phyloP scores from a whole-genome alignment of 2,888 invertebrate genomes.

The Urechis unicinctus region DNA sequence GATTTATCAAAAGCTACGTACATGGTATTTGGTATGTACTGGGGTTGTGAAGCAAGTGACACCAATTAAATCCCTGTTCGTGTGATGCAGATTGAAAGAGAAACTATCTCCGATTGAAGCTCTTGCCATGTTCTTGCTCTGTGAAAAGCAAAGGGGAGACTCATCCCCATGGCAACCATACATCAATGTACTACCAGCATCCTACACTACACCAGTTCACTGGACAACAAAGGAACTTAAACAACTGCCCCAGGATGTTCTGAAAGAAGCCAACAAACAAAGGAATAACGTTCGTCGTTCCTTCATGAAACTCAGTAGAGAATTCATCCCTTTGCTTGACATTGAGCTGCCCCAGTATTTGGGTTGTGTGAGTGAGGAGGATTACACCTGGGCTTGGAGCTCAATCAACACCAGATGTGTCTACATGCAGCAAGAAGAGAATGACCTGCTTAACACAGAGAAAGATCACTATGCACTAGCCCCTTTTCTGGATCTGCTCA shows the following conservation, averaged over 20 bases:
- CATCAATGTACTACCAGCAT: background rate
- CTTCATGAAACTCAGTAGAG: background rate
- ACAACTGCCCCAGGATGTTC: background rate
- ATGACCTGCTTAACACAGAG: constrained; percentile 44
- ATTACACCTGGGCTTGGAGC: background rate
- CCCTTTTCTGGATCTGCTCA: constrained; percentile 84
- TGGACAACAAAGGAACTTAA: background rate
- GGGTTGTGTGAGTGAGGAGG: background rate
- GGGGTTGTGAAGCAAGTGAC: too few relatives aligned
- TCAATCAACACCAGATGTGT: background rate
- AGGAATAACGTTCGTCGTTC: background rate
- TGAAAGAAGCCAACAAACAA: background rate
- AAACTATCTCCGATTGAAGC: background rate
- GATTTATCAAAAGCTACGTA: too few relatives aligned
- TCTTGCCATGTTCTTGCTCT: background rate
- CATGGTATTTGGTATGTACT: too few relatives aligned
- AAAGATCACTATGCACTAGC: constrained; percentile 63
- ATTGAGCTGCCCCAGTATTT: background rate
- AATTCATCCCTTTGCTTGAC: background rate
- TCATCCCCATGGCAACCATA: background rate
- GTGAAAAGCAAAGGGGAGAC: background rate
- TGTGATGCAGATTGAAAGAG: background rate
- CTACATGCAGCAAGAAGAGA: background rate
- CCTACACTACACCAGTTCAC: background rate
- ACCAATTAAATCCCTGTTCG: background rate